These are phyloP conservation scores for Indicator maculatus DNA, from an alignment of 2,113 vertebrate genomes.

Conservation along the genomic window DNA sequence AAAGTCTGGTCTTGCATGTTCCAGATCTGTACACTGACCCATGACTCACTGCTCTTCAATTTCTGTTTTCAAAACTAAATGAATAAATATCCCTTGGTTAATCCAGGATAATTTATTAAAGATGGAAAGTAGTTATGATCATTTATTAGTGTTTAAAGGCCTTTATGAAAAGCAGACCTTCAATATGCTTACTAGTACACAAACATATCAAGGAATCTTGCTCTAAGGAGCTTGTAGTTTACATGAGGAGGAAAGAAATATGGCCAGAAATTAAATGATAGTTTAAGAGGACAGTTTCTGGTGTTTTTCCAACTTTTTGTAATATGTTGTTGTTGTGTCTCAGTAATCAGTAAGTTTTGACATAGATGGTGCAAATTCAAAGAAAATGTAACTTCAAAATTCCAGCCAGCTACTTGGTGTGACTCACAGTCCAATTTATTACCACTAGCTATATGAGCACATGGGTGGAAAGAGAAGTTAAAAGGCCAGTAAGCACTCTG, in stretches of 20 bases:
- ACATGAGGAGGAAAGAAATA: background rate
- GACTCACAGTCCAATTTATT: background rate
- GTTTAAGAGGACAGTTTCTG: background rate
- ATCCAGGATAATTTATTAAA: background rate
- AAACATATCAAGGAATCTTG: background rate
- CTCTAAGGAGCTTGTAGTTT: background rate
- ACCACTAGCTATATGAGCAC: background rate
- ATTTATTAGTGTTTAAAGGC: background rate
- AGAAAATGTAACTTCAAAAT: background rate
- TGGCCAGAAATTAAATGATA: background rate
- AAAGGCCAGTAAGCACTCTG: conserved; percentile 31
- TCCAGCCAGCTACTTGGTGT: background rate
- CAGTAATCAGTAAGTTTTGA: background rate
- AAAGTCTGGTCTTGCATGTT: rapidly evolving
- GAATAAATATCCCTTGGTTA: background rate
- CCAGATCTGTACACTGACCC: background rate
- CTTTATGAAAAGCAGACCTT: background rate
- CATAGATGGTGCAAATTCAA: background rate
- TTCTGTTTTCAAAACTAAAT: background rate
- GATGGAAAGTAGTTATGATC: background rate
- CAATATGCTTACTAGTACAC: background rate
- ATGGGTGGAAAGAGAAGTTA: conserved; percentile 26
- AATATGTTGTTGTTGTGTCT: background rate
- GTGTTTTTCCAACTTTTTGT: background rate
- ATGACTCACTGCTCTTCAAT: background rate